Evolutionary conservation across 2,888 invertebrate species (phyloP).

Genomic region (Plusia festucae): DNA sequence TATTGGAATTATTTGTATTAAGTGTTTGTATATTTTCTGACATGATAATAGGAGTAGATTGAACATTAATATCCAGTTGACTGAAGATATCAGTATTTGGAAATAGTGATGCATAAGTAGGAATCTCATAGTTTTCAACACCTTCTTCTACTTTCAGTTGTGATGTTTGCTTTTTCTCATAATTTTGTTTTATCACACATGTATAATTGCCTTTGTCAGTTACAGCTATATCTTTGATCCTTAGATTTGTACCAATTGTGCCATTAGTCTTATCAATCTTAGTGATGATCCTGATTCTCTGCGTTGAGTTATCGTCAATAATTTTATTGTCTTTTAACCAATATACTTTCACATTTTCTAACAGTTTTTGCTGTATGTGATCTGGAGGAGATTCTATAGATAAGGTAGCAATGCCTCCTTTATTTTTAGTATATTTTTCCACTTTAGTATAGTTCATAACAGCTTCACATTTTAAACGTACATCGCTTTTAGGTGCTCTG

Average conservation of each 20-base stretch:
- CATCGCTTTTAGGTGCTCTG: slow-evolving; percentile 72
- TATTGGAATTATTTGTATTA: slow-evolving; percentile 58
- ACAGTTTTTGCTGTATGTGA: slow-evolving; percentile 79
- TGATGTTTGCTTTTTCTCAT: slow-evolving; percentile 81
- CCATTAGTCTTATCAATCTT: slow-evolving; percentile 82
- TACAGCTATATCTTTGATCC: slow-evolving; percentile 72
- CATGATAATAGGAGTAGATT: slow-evolving; percentile 74
- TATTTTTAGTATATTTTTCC: slow-evolving; percentile 80
- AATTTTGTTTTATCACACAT: slow-evolving; percentile 83
- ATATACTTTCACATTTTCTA: slow-evolving; percentile 82
- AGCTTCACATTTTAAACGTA: slow-evolving; percentile 83
- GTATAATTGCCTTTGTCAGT: slow-evolving; percentile 82
- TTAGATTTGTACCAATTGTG: slow-evolving; percentile 79
- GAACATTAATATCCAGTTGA: slow-evolving; percentile 71
- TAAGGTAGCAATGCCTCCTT: slow-evolving; percentile 77
- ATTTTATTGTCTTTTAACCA: slow-evolving; percentile 81
- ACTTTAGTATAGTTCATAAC: slow-evolving; percentile 83
- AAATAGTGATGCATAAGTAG: slow-evolving; percentile 75
- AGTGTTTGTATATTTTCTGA: slow-evolving; percentile 75
- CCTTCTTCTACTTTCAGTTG: slow-evolving; percentile 85
- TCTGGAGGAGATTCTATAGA: slow-evolving; percentile 80
- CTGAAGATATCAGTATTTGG: slow-evolving; percentile 70
- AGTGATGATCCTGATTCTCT: slow-evolving; percentile 73
- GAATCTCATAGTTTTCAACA: slow-evolving; percentile 78
- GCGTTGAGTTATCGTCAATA: slow-evolving; percentile 64